Evolutionary conservation across 2,888 invertebrate genomes (phyloP).

Genomic region (Machimus rusticus): DNA sequence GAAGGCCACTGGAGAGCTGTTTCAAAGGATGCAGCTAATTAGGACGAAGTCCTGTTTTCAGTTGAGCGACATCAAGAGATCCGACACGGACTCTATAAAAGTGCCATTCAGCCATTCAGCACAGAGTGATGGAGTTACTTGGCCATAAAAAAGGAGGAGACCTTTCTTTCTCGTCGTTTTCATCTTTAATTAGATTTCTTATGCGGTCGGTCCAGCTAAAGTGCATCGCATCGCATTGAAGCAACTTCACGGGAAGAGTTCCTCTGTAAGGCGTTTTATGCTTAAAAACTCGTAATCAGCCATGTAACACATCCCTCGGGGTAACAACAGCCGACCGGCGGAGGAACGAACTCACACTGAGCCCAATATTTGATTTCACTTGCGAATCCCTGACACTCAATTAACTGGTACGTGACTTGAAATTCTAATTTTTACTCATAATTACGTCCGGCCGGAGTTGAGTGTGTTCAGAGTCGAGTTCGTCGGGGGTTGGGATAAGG

Average conservation of each 20-base stretch:
- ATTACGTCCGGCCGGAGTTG: not conserved
- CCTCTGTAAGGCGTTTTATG: not conserved
- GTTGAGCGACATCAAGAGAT: not conserved
- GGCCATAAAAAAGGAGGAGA: not conserved
- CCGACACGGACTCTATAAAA: not conserved
- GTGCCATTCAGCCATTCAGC: not conserved
- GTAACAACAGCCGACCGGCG: not conserved
- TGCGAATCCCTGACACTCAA: slow-evolving; percentile 5
- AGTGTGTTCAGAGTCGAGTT: not conserved
- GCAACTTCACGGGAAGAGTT: not conserved
- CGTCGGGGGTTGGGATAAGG: not conserved
- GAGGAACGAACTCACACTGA: not conserved
- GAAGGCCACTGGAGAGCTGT: not conserved
- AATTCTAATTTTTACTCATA: slow-evolving; percentile 23
- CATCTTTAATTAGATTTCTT: not conserved
- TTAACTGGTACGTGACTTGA: slow-evolving; percentile 21
- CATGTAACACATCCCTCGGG: not conserved
- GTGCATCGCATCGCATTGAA: not conserved
- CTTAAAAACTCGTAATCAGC: not conserved
- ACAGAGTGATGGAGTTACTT: not conserved
- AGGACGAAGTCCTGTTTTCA: not conserved
- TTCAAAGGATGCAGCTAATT: slow-evolving; percentile 12
- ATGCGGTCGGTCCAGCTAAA: not conserved
- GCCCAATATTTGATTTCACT: slow-evolving; percentile 3
- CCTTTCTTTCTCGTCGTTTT: not conserved